Conservation (phyloP, 1,140 invertebrate species). For the Batillaria attramentaria region DNA sequence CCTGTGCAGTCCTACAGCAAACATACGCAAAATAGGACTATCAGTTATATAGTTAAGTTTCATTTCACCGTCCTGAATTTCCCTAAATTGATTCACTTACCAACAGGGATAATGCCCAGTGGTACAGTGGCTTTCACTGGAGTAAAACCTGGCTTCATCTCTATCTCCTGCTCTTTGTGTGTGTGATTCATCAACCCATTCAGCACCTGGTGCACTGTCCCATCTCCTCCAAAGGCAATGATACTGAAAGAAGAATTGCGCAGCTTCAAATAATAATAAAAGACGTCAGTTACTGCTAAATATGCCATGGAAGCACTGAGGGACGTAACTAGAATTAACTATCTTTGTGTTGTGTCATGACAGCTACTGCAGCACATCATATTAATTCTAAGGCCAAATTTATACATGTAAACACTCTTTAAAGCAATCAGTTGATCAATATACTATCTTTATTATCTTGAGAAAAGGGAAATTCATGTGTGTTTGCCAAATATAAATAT, state of each 20-base stretch:
- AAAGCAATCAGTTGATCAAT: neutral
- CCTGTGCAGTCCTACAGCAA: neutral
- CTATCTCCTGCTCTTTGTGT: conserved; percentile 56
- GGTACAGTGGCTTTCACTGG: conserved; percentile 51
- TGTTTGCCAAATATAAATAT: neutral
- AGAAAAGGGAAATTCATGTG: neutral
- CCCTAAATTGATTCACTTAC: conserved; percentile 38
- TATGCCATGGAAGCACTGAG: neutral
- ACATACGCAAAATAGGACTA: neutral
- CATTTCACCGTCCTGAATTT: neutral
- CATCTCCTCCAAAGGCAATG: conserved; percentile 66
- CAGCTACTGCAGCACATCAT: neutral
- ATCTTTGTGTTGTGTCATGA: neutral
- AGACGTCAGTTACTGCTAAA: neutral
- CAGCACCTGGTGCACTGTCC: conserved; percentile 63
- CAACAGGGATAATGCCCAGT: conserved; percentile 65
- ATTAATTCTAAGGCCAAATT: neutral
- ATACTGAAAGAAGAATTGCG: conserved; percentile 47
- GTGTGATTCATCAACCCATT: conserved; percentile 56
- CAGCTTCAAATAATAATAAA: neutral
- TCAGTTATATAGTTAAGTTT: neutral
- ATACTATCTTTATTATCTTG: conserved; percentile 7
- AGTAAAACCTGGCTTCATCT: conserved; percentile 52
- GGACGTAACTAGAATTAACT: neutral
- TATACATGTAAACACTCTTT: neutral